phyloP scores from a whole-genome alignment of 2,888 invertebrate genomes.

The Drosophila limbata region DNA sequence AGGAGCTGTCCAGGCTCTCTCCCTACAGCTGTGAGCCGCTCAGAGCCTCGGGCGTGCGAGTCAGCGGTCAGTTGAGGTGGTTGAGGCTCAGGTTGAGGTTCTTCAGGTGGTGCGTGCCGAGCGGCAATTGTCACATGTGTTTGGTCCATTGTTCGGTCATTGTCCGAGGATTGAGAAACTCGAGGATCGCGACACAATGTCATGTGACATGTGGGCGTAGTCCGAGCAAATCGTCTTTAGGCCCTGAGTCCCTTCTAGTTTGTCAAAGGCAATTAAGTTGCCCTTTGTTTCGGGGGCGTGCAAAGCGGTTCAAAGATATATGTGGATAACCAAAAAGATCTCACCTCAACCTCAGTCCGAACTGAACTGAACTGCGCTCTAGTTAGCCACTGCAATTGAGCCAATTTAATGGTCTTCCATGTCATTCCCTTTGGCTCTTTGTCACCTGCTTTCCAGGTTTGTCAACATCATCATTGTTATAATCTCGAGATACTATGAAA shows the following conservation, averaged over 20 bases:
- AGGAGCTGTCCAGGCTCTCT: constrained; percentile 66
- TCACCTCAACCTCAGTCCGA: not conserved
- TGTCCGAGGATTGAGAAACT: constrained; percentile 37
- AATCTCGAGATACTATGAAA: not conserved
- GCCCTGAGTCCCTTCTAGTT: constrained; percentile 35
- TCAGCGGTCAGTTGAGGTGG: constrained; percentile 7
- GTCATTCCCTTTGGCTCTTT: constrained; percentile 24
- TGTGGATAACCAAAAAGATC: constrained; percentile 18
- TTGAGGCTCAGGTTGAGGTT: constrained; percentile 1
- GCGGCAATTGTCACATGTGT: constrained; percentile 71
- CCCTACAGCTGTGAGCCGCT: constrained; percentile 53
- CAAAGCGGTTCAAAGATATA: constrained; percentile 56
- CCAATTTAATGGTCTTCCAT: constrained; percentile 53
- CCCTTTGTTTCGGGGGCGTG: constrained; percentile 58
- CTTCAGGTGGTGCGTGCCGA: constrained; percentile 58
- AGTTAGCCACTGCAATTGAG: constrained; percentile 65
- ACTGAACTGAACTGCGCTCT: constrained; percentile 40
- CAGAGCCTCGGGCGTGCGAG: constrained; percentile 52
- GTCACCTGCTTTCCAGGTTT: constrained; percentile 41
- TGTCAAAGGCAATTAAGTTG: constrained; percentile 76
- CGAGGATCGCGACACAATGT: constrained; percentile 12
- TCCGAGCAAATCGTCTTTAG: constrained; percentile 60
- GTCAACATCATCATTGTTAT: constrained; percentile 61
- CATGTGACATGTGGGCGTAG: constrained; percentile 59
- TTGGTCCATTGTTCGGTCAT: constrained; percentile 32